Evolutionary conservation across 2,113 vertebrate species (phyloP), one percentile per base, ranked within the genome.

Genomic region (Aramus guarauna): DNA sequence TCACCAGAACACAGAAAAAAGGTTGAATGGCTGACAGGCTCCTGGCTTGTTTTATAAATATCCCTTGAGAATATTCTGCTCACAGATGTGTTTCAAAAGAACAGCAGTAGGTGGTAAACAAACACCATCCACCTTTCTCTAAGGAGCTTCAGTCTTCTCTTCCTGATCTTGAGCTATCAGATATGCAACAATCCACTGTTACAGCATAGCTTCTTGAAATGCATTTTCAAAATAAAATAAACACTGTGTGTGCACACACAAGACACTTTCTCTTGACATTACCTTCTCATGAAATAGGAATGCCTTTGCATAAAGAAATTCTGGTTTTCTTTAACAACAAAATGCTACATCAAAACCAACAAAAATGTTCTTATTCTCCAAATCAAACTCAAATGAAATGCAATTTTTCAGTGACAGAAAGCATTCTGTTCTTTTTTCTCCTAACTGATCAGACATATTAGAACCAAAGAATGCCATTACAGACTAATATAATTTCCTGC

Each of bases 11-110:
- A 67, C 48, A 88, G 67, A 80, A 34, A 89, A 94, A 87, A 89
- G 56, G 45, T 62, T 73, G 64, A 85, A 47, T 30, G 36, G 76
- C 91, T 97, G 91, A 94, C 86, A 91, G 58, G 21, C 22, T 78
- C 32, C 76, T 87, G 74, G 80, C 76, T 95, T 91, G 45, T 81
- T 94, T 85, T 72, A 47, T 60, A 87, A 95, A 19, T 26, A 75
- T 60, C 95, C 41, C 62, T 91, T 20, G 80, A 69, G 88, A 95
- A 79, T 67, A 87, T 75, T 88, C 60, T 91, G 43, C 83, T 91
- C 83, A 94, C 91, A 92, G 76, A 91, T 75, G 53, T 66, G 76
- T 86, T 96, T 92, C 76, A 89, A 87, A 94, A 92, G 77, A 94
- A 73, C 66, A 94, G 80, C 86, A 68, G 84, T 75, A 87, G 69